Percentiles rank a stretch among this genome's conserved stretches.
Conservation (phyloP, 2,888 invertebrate species). For the Gastrophysa polygoni region DNA sequence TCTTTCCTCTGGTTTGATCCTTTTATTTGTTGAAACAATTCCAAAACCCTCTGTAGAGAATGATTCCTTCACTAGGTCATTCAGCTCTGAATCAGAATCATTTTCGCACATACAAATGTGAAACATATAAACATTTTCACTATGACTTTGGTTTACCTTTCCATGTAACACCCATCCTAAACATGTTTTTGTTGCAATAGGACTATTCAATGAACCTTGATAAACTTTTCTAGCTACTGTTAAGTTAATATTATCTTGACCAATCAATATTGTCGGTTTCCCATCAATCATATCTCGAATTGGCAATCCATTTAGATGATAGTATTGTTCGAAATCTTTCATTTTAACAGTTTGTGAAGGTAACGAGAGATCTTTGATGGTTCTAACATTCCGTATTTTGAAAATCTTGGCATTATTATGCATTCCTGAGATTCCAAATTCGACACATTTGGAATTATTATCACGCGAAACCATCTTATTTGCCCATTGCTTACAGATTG, state of each 20-base stretch:
- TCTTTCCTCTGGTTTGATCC: not conserved
- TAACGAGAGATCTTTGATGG: not conserved
- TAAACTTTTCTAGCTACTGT: too few relatives aligned
- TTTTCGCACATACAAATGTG: not conserved
- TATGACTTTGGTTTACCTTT: too few relatives aligned
- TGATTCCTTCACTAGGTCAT: not conserved
- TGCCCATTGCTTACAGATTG: slow-evolving; percentile 19
- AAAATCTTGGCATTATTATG: not conserved
- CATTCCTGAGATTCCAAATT: not conserved
- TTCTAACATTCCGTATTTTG: not conserved
- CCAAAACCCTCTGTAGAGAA: not conserved
- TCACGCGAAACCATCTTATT: not conserved
- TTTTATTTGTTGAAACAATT: not conserved
- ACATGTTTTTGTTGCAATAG: not conserved
- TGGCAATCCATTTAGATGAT: not conserved
- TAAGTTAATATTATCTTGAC: not conserved
- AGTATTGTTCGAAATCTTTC: not conserved
- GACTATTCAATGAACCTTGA: too few relatives aligned
- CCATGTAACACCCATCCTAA: too few relatives aligned
- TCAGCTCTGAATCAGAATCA: not conserved
- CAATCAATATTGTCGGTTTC: not conserved
- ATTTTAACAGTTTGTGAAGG: slow-evolving; percentile 1
- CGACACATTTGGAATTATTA: not conserved
- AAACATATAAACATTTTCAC: not conserved
- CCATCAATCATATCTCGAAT: not conserved